Conservation (phyloP, 2,797 vertebrate genomes). For the Periparus ater region DNA sequence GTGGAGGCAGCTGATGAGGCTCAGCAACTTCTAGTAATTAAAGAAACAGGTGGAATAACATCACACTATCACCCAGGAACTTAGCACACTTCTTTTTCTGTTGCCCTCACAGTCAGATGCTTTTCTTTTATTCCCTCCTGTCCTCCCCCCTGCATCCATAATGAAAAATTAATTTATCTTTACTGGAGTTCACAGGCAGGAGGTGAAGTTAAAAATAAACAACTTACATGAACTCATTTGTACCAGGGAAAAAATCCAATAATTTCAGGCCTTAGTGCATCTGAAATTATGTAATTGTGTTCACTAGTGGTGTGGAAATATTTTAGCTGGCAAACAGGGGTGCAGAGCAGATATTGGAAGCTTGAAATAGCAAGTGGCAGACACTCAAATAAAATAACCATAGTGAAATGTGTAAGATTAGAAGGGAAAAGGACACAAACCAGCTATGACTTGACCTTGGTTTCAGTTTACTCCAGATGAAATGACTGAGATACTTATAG, state of each 20-base stretch:
- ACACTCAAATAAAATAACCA: constrained; percentile 49
- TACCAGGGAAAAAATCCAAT: neutral
- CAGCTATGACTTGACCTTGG: constrained; percentile 52
- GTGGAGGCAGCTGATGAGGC: neutral
- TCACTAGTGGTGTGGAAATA: neutral
- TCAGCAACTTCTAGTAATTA: constrained; percentile 33
- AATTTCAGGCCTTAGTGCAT: neutral
- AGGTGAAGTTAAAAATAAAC: constrained; percentile 35
- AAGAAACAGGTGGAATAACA: constrained; percentile 51
- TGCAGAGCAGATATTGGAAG: neutral
- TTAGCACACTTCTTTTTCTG: neutral
- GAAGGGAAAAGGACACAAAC: constrained; percentile 46
- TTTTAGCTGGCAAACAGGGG: neutral
- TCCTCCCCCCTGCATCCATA: neutral
- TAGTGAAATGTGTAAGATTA: constrained; percentile 38
- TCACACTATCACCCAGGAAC: neutral
- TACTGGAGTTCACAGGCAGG: constrained; percentile 7
- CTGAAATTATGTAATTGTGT: constrained; percentile 38
- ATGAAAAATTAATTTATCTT: constrained; percentile 11
- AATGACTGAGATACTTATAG: constrained; percentile 47
- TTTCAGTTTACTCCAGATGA: constrained; percentile 53
- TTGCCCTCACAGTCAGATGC: neutral
- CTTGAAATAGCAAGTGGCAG: constrained; percentile 48
- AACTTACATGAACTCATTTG: neutral
- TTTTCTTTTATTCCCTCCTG: neutral